Conservation (phyloP, 2,797 vertebrate genomes). For the Helarctos malayanus region DNA sequence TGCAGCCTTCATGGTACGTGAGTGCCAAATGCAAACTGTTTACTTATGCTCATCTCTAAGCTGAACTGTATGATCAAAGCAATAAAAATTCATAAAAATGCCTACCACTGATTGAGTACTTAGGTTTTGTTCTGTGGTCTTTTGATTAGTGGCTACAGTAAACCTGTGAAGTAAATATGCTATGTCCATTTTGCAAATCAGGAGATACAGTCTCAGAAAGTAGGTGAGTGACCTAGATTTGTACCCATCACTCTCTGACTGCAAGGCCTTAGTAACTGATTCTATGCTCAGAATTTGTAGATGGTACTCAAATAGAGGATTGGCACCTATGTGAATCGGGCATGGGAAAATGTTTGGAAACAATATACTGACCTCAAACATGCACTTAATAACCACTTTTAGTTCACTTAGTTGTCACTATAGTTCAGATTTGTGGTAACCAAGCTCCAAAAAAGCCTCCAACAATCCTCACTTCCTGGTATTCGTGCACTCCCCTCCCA, state of each 20-base stretch:
- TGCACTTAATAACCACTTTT: neutral
- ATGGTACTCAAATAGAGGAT: neutral
- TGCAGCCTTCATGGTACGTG: neutral
- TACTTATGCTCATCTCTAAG: neutral
- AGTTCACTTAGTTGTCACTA: neutral
- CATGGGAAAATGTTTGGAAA: conserved; percentile 21
- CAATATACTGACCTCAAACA: neutral
- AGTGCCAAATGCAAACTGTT: neutral
- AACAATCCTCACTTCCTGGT: neutral
- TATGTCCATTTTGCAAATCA: neutral
- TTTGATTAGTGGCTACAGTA: neutral
- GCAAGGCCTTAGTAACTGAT: neutral
- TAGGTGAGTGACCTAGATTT: neutral
- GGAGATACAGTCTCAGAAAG: neutral
- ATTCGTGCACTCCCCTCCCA: neutral
- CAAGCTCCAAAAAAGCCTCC: neutral
- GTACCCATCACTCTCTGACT: neutral
- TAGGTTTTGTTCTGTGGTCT: neutral
- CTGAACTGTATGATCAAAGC: neutral
- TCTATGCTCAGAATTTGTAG: neutral
- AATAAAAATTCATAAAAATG: neutral
- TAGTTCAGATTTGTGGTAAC: conserved; percentile 31
- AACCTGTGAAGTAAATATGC: neutral
- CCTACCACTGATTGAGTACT: neutral
- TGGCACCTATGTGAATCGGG: neutral